Conservation (phyloP, 2,888 invertebrate species). For the Muschampia plurimacula region DNA sequence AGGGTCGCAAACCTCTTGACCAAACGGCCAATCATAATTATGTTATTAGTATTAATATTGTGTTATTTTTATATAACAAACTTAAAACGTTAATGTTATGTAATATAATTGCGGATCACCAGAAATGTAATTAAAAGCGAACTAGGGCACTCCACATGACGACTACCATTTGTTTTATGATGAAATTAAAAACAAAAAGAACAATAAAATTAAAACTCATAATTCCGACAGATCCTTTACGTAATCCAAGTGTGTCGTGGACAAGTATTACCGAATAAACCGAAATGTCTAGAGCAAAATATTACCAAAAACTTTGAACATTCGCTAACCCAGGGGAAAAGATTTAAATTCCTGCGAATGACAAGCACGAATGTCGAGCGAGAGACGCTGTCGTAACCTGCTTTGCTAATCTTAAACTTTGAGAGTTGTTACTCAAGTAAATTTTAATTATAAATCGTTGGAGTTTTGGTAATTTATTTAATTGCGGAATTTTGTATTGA, state of each 20-base stretch:
- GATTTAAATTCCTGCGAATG: constrained; percentile 33
- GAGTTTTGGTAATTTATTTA: constrained; percentile 10
- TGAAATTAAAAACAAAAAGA: neutral
- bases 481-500: neutral
- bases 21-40: no score
- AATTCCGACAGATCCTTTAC: neutral
- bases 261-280: neutral
- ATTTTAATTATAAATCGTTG: constrained; percentile 32
- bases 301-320: constrained; percentile 18
- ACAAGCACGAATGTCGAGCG: constrained; percentile 29
- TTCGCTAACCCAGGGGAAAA: constrained; percentile 20
- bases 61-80: no score
- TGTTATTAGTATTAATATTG: no score
- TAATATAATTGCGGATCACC: no score
- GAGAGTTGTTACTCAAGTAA: constrained; percentile 22
- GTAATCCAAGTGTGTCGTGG: constrained; percentile 1
- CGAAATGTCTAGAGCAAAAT: constrained; percentile 10
- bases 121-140: no score
- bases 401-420: constrained; percentile 31
- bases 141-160: no score
- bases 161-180: no score
- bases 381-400: constrained; percentile 33
- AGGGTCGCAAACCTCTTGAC: no score
- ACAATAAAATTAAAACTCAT: constrained; percentile 2
- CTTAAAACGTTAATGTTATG: no score